Base-by-base conservation (phyloP, 2,888 invertebrate genomes). In the Rhorus exstirpatorius region DNA sequence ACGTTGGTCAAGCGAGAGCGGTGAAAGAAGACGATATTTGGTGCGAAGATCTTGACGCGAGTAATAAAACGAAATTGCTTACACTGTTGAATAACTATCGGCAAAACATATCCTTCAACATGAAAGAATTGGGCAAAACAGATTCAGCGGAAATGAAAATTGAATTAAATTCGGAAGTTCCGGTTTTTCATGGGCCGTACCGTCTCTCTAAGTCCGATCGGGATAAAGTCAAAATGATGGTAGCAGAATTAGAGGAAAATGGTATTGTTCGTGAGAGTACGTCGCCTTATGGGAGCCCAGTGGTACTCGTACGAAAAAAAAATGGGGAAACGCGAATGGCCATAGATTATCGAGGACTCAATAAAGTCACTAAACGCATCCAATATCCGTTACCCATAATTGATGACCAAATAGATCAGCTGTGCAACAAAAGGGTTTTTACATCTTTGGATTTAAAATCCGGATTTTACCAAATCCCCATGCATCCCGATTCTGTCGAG, bases 331-430 rank as follows among this genome's bases (percentile, higher is more conserved):
- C 71, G 4, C 79, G 88, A 6, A 65, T 89, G 55, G 84, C 83
- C 26, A 44, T 90, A 10, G 89, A 89, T 76, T 92, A 86, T 21
- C 74, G 90, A 1, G 55, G 38, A 8, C 61, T 92, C 0, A 93
- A 92, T 76, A 70, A 78, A 3, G 83, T 86, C 0, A 92, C 91
- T 0, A 85, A 89, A 3, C 87, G 88, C 1, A 89, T 91, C 60
- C 79, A 87, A n/a, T 91, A 90, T 70, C 92, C 92, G 0, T 84
- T 93, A 77, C 91, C 93, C 0, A 85, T 88, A 19, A 91, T 93
- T 1, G 90, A 92, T 17, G 93, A 93, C 19, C 86, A 92, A 79
- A 72, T 92, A 6, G 89, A 90, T 35, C 79, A 85, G 10, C 60
- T 93, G 7, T 75, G 86, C 0, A 89, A 88, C 0, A 86, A 87